Percentiles rank a stretch among this genome's conserved stretches.
Evolutionary conservation across 2,113 vertebrate species (phyloP).

Genomic region (Piaya cayana): DNA sequence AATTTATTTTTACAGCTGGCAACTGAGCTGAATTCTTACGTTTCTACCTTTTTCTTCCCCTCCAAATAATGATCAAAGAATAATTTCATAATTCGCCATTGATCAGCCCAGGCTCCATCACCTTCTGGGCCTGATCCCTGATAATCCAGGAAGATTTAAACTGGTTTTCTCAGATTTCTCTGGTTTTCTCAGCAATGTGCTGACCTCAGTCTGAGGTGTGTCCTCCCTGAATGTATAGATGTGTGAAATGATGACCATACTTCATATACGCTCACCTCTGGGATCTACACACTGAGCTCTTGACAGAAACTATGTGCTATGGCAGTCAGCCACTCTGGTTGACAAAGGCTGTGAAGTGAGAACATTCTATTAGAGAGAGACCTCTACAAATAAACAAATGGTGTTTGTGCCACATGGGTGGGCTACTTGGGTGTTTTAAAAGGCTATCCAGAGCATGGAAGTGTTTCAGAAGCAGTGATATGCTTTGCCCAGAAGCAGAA

Average conservation of each 20-base stretch:
- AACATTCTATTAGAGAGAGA: background rate
- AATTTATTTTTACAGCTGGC: background rate
- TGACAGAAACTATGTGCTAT: background rate
- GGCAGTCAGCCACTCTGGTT: background rate
- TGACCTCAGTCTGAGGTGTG: conserved; percentile 15
- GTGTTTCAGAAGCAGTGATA: background rate
- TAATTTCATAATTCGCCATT: background rate
- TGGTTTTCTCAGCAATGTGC: background rate
- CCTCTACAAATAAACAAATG: background rate
- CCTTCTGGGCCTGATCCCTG: background rate
- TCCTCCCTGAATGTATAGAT: background rate
- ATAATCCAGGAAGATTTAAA: background rate
- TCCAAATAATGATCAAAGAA: background rate
- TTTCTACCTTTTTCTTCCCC: background rate
- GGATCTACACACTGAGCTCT: background rate
- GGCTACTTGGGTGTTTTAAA: background rate
- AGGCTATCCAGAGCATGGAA: background rate
- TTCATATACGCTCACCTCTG: background rate
- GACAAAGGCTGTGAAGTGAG: background rate
- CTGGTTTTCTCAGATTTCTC: background rate
- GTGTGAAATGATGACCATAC: background rate
- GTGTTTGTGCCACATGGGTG: conserved; percentile 11
- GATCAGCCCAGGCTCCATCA: background rate
- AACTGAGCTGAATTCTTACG: background rate
- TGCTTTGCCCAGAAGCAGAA: conserved; percentile 15